phyloP scores from a whole-genome alignment of 2,113 vertebrate genomes.

The Podarcis raffonei region DNA sequence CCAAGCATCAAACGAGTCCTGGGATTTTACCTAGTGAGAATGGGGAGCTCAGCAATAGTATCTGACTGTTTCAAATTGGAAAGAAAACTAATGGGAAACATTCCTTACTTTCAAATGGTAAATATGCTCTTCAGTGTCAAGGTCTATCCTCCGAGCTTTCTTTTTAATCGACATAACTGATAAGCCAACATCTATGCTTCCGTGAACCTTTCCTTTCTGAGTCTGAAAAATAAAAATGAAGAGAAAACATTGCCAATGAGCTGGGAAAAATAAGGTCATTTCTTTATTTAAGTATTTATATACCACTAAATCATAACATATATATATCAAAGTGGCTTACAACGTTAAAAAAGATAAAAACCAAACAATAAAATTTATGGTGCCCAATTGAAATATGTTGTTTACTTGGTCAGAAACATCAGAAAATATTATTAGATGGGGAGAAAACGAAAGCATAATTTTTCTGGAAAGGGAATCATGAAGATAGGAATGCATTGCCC shows the following conservation, averaged over 20 bases:
- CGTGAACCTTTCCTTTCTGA: slow-evolving; percentile 97
- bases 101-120: slow-evolving; percentile 94
- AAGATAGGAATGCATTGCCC: neutral
- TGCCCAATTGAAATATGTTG: slow-evolving; percentile 19
- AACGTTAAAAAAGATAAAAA: neutral
- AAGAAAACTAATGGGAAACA: neutral
- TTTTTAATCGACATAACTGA: slow-evolving; percentile 99
- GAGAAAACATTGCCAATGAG: slow-evolving; percentile 28
- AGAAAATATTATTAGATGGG: too few species aligned
- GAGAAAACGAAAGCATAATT: neutral
- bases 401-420: neutral
- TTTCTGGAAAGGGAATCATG: neutral
- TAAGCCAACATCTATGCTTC: slow-evolving; percentile 97
- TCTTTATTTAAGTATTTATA: neutral
- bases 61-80: neutral
- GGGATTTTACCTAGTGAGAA: slow-evolving; percentile 90
- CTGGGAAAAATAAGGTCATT: neutral
- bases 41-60: slow-evolving; percentile 5
- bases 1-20: slow-evolving; percentile 96
- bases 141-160: slow-evolving; percentile 93
- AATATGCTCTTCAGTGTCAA: slow-evolving; percentile 98
- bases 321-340: neutral
- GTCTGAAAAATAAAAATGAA: slow-evolving; percentile 78
- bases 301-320: too few species aligned
- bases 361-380: too few species aligned